phyloP scores from a whole-genome alignment of 2,113 vertebrate genomes.

The Petromus typicus region DNA sequence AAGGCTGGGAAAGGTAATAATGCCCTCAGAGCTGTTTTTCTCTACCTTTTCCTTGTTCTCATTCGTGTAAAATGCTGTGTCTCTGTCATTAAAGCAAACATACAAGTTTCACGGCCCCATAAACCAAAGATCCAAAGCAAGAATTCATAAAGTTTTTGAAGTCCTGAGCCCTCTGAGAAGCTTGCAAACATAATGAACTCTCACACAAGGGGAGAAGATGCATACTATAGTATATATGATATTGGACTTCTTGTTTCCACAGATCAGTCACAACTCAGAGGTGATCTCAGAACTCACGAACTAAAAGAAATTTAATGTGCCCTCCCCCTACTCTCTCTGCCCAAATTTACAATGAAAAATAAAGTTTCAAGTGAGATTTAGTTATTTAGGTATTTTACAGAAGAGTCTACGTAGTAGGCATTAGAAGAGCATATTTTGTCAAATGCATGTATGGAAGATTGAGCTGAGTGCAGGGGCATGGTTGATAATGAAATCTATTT shows the following conservation, averaged over 20 bases:
- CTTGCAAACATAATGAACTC: constrained; percentile 23
- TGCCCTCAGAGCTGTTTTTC: constrained; percentile 77
- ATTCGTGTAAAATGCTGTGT: constrained; percentile 71
- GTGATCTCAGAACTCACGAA: background rate
- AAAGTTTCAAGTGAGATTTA: background rate
- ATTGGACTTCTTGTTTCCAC: background rate
- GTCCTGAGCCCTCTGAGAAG: constrained; percentile 50
- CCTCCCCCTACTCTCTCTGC: background rate
- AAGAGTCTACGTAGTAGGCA: background rate
- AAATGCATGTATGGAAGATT: background rate
- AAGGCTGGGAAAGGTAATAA: constrained; percentile 75
- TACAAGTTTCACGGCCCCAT: constrained; percentile 70
- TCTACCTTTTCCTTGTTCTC: constrained; percentile 61
- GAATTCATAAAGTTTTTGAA: constrained; percentile 65
- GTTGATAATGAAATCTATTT: constrained; percentile 42
- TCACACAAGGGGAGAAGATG: background rate
- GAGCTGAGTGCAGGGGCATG: background rate
- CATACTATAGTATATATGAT: background rate
- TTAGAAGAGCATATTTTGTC: constrained; percentile 22
- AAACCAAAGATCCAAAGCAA: constrained; percentile 72
- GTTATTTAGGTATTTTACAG: constrained; percentile 27
- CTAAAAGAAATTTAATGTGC: background rate
- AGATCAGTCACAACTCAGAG: background rate
- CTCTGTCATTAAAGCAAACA: constrained; percentile 72
- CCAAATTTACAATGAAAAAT: background rate